Base-by-base conservation (phyloP, 2,113 vertebrate species). In the Nematolebias whitei region DNA sequence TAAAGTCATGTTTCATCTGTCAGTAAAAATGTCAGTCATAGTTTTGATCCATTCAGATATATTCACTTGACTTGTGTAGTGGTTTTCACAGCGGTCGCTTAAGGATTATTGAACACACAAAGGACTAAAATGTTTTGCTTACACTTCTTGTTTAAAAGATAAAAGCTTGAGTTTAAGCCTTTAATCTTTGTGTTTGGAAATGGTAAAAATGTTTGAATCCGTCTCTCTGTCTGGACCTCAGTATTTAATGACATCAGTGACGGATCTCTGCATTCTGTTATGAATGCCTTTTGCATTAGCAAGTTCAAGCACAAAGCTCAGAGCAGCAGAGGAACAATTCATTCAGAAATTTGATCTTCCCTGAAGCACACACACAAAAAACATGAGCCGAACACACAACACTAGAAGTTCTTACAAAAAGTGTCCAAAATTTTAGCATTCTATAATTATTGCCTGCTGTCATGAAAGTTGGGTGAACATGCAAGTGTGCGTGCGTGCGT, bases 181-280 rank as follows among this genome's bases (percentile, higher is more conserved):
- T 87, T 90, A 82, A 89, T 86, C 80, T 88, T 60, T 49, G 63
- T 87, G 80, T 90, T 88, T 90, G 63, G 68, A 84, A 85, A 87
- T 85, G 76, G 76, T 67, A 87, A 90, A 89, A 80, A 72, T 79
- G 78, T 71, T 80, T 78, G 78, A 87, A 82, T 82, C 63, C 78
- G 60, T 71, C 81, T 43, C 63, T 71, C 73, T 62, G 73, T 87
- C 78, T 80, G 71, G 67, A 80, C 74, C 75, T 77, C 80, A 64
- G 50, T 74, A 63, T 80, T 66, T 67, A 64, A 68, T 88, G 82
- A 83, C 86, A 85, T 75, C 78, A 83, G 71, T 59, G 66, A 20
- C 57, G 54, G 52, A 59, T 70, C 48, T 69, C 65, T 45, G 67
- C 40, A 39, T 65, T 54, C 39, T 64, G 3, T 61, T 59, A 71